Base-by-base conservation (phyloP, 2,113 vertebrate genomes). In the Neogobius melanostomus region DNA sequence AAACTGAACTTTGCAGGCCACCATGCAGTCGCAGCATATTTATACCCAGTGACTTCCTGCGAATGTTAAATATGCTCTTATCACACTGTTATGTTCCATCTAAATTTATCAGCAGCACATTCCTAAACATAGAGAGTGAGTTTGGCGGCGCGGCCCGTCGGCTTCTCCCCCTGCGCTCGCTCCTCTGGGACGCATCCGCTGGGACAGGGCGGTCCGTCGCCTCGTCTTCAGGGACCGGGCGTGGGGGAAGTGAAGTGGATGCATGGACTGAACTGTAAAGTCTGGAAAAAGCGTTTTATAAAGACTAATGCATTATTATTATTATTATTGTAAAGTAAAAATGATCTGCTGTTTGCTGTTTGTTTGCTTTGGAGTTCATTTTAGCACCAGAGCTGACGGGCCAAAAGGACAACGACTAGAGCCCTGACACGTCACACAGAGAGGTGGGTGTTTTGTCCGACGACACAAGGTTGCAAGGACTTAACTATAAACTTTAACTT, bases 221-320 rank as follows among this genome's bases (percentile, higher is more conserved):
- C 75, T 15, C 46, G 68, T 60, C 63, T 64, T 45, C 15, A 14
- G 43, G 16, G 45, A 54, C 12, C 61, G 87, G 88, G 88, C 87
- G 89, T 84, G 85, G 86, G 85, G 90, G 90, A 93, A 89, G 74
- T 74, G 90, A 93, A 89, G 74, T 74, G 61, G 71, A 72, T 82
- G n/a, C 8, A 7, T 8, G 7, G 7, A 7, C 52, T 21, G 11
- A n/a, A n/a, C 50, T 36, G 28, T 28, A 5, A 36, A 2, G 28
- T 36, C 28, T 36, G 28, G 28, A 36, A 36, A 36, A 5, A 36
- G 28, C 28, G 3, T 36, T 2, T 36, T 36, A 36, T 36, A 36
- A 21, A 36, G 28, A 36, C 28, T 21, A 21, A 21, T 21, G 21
- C 21, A 5, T 36, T 36, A 36, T 36, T 36, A 36, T 36, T 36